Percentiles rank a stretch among this genome's conserved stretches.
These are phyloP conservation scores for Dromococcyx pavoninus DNA, from an alignment of 2,797 vertebrate genomes.

Conservation along the genomic window DNA sequence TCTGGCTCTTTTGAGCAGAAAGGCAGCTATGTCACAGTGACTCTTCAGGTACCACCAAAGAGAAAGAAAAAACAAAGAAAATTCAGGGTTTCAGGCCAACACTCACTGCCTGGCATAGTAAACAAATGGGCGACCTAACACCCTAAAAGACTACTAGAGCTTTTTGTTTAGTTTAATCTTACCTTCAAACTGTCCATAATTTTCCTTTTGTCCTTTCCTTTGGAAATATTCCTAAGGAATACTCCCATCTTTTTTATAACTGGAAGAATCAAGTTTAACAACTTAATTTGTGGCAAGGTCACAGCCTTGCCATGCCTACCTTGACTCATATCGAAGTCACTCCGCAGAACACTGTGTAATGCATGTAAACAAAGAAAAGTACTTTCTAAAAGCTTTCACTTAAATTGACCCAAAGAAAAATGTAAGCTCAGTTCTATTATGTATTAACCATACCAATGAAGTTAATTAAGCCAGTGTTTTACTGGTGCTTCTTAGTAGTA, in stretches of 20 bases:
- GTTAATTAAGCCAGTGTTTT: neutral
- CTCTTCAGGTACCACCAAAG: neutral
- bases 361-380: neutral
- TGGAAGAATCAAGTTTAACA: neutral
- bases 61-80: neutral
- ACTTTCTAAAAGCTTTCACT: neutral
- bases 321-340: neutral
- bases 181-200: neutral
- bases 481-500: neutral
- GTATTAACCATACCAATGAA: neutral
- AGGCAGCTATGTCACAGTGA: neutral
- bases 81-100: neutral
- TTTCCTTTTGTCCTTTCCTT: neutral
- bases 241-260: neutral
- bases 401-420: neutral
- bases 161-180: neutral
- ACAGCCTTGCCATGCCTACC: neutral
- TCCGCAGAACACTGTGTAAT: neutral
- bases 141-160: neutral
- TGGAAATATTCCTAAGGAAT: neutral
- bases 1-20: neutral
- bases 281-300: neutral
- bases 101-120: neutral
- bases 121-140: neutral
- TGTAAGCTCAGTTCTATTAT: neutral